A percentile compares a stretch with the other conserved stretches of the same genome.
These are phyloP conservation scores for Drosophila cardini DNA, from an alignment of 1,140 invertebrate species.

Conservation along the genomic window DNA sequence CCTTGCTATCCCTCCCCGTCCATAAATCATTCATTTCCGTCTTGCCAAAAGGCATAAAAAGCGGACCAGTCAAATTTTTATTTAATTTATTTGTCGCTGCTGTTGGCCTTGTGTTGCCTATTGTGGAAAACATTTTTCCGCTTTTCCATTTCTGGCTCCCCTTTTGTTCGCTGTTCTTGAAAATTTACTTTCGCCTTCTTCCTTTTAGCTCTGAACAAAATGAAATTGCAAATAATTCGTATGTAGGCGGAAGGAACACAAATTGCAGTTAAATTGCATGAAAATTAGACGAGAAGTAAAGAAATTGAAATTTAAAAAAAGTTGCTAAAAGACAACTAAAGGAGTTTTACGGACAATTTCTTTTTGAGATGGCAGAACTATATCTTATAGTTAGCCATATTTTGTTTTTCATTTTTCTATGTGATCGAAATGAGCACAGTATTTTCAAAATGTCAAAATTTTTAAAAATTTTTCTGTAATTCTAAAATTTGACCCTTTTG, in stretches of 20 bases:
- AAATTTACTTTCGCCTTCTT: constrained; percentile 41
- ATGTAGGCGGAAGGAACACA: constrained; percentile 58
- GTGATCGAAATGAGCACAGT: too few relatives aligned
- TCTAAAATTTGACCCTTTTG: too few relatives aligned
- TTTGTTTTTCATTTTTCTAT: too few relatives aligned
- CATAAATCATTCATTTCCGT: constrained; percentile 72
- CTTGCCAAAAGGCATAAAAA: constrained; percentile 39
- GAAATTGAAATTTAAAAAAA: background rate
- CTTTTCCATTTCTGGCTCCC: too few relatives aligned
- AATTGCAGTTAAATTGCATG: constrained; percentile 70
- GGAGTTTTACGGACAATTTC: constrained; percentile 2
- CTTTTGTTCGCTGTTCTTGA: constrained; percentile 6
- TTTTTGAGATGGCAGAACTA: background rate
- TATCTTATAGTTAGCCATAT: background rate
- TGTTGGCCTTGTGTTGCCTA: constrained; percentile 12
- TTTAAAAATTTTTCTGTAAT: too few relatives aligned
- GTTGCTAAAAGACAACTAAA: constrained; percentile 1
- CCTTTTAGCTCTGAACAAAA: constrained; percentile 35
- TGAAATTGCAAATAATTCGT: constrained; percentile 65
- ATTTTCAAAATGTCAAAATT: too few relatives aligned
- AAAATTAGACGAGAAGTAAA: constrained; percentile 45
- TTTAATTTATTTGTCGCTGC: constrained; percentile 63
- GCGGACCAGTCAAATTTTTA: constrained; percentile 52
- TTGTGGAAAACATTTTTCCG: constrained; percentile 15
- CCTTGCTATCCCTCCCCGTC: background rate